A percentile compares a stretch with the other conserved stretches of the same genome.
These are phyloP conservation scores for Corythoichthys haematopterus DNA, from an alignment of 2,113 vertebrate species.

Conservation along the genomic window DNA sequence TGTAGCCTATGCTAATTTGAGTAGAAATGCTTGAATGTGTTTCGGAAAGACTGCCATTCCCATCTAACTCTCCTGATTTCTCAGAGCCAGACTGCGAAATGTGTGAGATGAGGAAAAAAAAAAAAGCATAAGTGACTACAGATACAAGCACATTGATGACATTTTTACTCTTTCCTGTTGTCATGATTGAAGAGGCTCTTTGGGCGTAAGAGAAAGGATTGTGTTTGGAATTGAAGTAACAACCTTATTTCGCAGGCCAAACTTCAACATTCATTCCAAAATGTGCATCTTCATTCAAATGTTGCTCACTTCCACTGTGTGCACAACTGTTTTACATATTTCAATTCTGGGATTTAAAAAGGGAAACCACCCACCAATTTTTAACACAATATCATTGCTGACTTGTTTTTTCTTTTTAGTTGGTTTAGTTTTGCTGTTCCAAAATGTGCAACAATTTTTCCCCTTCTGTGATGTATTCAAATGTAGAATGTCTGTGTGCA, in stretches of 20 bases:
- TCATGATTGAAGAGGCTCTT: conserved; percentile 42
- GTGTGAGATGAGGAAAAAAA: conserved; percentile 1
- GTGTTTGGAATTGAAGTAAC: conserved; percentile 6
- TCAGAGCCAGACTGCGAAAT: conserved; percentile 36
- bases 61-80: conserved; percentile 34
- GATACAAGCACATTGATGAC: conserved; percentile 51
- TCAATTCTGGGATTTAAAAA: conserved; percentile 57
- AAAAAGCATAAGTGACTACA: conserved; percentile 32
- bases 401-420: conserved; percentile 36
- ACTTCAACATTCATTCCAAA: conserved; percentile 45
- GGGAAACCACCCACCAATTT: conserved; percentile 42
- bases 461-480: conserved; percentile 29
- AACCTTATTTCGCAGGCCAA: conserved; percentile 38
- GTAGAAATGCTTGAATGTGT: conserved; percentile 38
- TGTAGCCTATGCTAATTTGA: not conserved
- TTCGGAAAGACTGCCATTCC: conserved; percentile 55
- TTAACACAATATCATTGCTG: conserved; percentile 37
- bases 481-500: conserved; percentile 42
- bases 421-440: conserved; percentile 39
- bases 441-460: conserved; percentile 38
- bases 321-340: conserved; percentile 40
- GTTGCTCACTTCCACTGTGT: conserved; percentile 19
- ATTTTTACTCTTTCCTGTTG: conserved; percentile 15
- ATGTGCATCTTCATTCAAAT: conserved; percentile 37
- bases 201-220: conserved; percentile 38